Percentiles rank a stretch among this genome's conserved stretches.
Conservation (phyloP, 2,797 vertebrate species). For the Leptodactylus fallax region DNA sequence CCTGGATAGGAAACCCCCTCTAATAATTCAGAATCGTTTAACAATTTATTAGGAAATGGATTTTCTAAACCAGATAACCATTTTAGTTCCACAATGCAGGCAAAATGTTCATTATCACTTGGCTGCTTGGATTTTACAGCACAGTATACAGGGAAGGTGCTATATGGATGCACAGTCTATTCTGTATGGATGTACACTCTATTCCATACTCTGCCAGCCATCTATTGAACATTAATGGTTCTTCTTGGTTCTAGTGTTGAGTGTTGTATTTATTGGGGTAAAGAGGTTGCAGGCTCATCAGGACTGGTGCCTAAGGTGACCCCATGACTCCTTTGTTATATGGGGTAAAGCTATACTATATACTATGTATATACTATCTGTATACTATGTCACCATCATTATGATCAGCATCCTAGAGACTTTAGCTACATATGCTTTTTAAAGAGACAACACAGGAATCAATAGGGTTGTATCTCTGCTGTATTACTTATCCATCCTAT, state of each 20-base stretch:
- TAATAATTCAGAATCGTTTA: neutral
- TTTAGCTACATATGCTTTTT: too few species aligned
- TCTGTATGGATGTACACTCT: too few species aligned
- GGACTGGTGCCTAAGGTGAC: neutral
- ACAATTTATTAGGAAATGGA: neutral
- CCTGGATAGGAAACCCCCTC: neutral
- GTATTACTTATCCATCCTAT: neutral
- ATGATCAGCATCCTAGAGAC: too few species aligned
- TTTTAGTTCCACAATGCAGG: neutral
- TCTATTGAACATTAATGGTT: too few species aligned
- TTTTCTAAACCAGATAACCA: neutral
- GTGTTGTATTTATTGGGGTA: neutral
- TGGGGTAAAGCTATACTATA: too few species aligned
- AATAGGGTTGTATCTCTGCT: neutral
- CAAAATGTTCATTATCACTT: neutral
- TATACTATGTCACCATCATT: neutral
- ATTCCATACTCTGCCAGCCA: too few species aligned
- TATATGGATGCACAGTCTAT: neutral
- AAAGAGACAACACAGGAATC: neutral
- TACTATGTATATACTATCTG: too few species aligned
- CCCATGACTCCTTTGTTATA: neutral
- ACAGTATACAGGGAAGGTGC: neutral
- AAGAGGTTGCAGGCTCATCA: neutral
- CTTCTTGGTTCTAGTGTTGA: neutral
- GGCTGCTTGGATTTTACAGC: neutral